Conservation (phyloP, 2,113 vertebrate species). For the Coptodon bakossiorum region DNA sequence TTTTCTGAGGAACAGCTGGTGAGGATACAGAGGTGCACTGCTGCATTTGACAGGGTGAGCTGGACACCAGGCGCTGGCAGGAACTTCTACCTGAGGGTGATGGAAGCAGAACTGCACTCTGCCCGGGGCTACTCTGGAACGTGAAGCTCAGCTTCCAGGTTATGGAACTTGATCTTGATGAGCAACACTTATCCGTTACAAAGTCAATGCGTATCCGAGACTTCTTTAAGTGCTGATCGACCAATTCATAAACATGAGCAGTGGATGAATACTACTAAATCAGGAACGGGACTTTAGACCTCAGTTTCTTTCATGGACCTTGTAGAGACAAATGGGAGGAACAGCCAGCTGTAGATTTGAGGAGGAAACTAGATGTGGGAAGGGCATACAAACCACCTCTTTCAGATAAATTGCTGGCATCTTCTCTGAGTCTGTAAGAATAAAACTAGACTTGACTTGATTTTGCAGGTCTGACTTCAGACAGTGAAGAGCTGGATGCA, state of each 20-base stretch:
- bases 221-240: not conserved
- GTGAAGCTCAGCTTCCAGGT: not conserved
- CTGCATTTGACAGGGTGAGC: not conserved
- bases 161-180: not conserved
- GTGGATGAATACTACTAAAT: not conserved
- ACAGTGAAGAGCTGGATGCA: not conserved
- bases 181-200: constrained; percentile 2
- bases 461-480: not conserved
- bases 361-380: not conserved
- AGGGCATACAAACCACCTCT: constrained; percentile 72
- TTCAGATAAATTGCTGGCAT: not conserved
- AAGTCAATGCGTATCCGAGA: constrained; percentile 37
- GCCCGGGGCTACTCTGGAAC: not conserved
- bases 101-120: not conserved
- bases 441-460: not conserved
- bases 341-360: constrained; percentile 1
- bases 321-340: not conserved
- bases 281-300: not conserved
- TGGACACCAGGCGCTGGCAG: not conserved
- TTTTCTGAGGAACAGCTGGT: not conserved
- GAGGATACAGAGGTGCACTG: not conserved
- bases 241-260: not conserved
- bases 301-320: constrained; percentile 27
- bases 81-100: constrained; percentile 12
- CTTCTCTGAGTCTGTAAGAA: constrained; percentile 53